phyloP scores from a whole-genome alignment of 2,888 invertebrate genomes.

The Drosophila peninsularis region DNA sequence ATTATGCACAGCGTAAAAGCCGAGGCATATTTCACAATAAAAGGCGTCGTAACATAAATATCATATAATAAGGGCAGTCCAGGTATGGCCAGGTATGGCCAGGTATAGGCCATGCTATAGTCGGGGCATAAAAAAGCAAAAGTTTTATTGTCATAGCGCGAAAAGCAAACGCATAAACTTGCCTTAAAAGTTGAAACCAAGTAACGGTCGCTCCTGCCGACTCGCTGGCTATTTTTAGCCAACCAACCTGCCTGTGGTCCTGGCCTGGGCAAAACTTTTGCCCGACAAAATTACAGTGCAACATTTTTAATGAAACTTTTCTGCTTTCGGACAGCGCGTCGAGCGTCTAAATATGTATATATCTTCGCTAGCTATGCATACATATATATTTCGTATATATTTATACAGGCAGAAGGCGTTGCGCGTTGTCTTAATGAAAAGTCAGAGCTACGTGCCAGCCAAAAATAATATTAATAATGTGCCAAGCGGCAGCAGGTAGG shows the following conservation, averaged over 20 bases:
- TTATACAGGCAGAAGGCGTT: slow-evolving; percentile 43
- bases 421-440: slow-evolving; percentile 69
- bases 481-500: slow-evolving; percentile 38
- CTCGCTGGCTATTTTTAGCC: slow-evolving; percentile 63
- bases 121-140: slow-evolving; percentile 50
- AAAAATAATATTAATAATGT: slow-evolving; percentile 75
- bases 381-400: slow-evolving; percentile 1
- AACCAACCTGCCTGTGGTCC: slow-evolving; percentile 12
- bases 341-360: slow-evolving; percentile 25
- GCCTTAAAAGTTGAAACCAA: slow-evolving; percentile 71
- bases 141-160: slow-evolving; percentile 73
- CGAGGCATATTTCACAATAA: slow-evolving; percentile 65
- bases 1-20: slow-evolving; percentile 52
- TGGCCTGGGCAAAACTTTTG: slow-evolving; percentile 40
- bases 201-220: slow-evolving; percentile 29
- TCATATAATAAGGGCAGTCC: slow-evolving; percentile 35
- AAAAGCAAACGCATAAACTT: slow-evolving; percentile 69
- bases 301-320: slow-evolving; percentile 78
- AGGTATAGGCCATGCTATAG: slow-evolving; percentile 12
- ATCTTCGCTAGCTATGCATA: background rate
- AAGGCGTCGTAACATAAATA: slow-evolving; percentile 61
- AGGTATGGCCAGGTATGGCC: slow-evolving; percentile 1
- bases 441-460: slow-evolving; percentile 65
- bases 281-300: slow-evolving; percentile 71
- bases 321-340: slow-evolving; percentile 15